Base-by-base conservation (phyloP, 1,140 invertebrate species). In the Chrysomallon squamiferum region DNA sequence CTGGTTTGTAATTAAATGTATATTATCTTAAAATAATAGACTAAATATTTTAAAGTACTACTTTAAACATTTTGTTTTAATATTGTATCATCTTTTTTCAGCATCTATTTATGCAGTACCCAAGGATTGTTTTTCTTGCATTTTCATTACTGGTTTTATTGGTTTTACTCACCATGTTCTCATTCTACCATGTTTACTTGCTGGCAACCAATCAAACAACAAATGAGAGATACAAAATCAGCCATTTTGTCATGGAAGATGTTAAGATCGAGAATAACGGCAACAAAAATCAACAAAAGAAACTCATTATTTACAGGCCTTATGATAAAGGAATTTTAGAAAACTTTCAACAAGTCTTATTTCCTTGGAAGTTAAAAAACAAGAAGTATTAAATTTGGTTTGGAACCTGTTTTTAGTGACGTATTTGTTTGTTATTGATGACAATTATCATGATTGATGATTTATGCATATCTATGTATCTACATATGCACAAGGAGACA, bases 181-280 rank as follows among this genome's bases (percentile, higher is more conserved):
- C 75, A 4, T 3, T 65, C 13, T 81, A 83, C 56, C 81, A 83
- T 61, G 6, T 78, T 15, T 82, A 74, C 59, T 70, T 83, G 38
- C 41, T 80, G 18, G 58, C 63, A n/a, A 73, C 68, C 35, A 83
- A 83, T 60, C 75, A 80, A 61, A 83, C 81, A n/a, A 82, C 79
- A 13, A 82, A 82, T 41, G 81, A 83, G 58, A 67, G 75, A 33
- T 78, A 80, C 65, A 81, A 81, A 68, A 60, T 75, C n/a, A 57
- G 67, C 27, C 65, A 67, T 33, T 15, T 76, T 2, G 25, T 58
- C 38, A 47, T 35, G 54, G 70, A 54, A 47, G 65, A 71, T 32
- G 59, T 70, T 29, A 49, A 33, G 22, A 15, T 38, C 6, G 35
- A 38, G 15, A 15, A 59, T 11, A 56, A 61, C 3, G 60, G 56